A percentile compares a stretch with the other conserved stretches of the same genome.
phyloP scores from a whole-genome alignment of 1,140 invertebrate species.

The Penaeus indicus region DNA sequence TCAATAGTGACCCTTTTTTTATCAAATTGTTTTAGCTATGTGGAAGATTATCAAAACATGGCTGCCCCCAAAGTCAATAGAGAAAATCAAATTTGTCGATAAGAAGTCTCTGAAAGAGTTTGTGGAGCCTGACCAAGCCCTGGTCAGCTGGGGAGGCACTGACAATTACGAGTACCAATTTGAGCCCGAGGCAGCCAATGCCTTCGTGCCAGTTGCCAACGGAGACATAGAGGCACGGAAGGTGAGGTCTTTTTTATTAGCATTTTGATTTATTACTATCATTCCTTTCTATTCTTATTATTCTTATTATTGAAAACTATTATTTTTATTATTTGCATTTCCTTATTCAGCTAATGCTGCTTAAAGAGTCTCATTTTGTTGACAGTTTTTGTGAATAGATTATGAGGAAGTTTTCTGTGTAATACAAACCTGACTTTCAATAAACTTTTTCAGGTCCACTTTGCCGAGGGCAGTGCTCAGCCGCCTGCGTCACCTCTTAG shows the following conservation, averaged over 20 bases:
- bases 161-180: constrained; percentile 83
- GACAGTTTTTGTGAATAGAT: too few relatives aligned
- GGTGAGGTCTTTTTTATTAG: not conserved
- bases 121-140: constrained; percentile 81
- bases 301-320: not conserved
- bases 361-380: too few relatives aligned
- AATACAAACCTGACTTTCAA: too few relatives aligned
- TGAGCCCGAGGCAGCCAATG: constrained; percentile 73
- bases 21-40: constrained; percentile 78
- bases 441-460: constrained; percentile 26
- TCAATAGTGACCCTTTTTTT: constrained; percentile 52
- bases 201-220: constrained; percentile 35
- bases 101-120: constrained; percentile 83
- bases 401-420: too few relatives aligned
- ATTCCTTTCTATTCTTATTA: not conserved
- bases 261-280: not conserved
- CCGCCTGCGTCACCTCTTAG: constrained; percentile 43
- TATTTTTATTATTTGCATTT: not conserved
- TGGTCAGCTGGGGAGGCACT: constrained; percentile 88
- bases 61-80: constrained; percentile 88
- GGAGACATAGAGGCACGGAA: constrained; percentile 40
- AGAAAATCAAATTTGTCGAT: constrained; percentile 90
- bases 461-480: constrained; percentile 37
- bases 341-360: too few relatives aligned
- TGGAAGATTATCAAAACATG: constrained; percentile 93